phyloP scores from a whole-genome alignment of 2,113 vertebrate genomes.

The Pygoscelis antarcticus region DNA sequence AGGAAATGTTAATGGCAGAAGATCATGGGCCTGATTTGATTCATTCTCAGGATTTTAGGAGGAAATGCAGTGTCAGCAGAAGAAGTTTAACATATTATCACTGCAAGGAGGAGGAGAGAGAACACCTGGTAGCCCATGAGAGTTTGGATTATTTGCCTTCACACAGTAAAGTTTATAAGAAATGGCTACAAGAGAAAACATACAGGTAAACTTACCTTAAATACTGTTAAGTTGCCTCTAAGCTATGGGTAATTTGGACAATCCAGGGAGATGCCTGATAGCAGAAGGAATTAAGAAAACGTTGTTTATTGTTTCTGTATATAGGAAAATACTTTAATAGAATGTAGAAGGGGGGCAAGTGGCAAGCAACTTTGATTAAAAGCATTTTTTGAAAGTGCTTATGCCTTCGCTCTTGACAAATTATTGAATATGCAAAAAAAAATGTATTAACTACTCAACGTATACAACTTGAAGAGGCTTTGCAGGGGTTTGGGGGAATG shows the following conservation, averaged over 20 bases:
- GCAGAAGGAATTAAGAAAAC: neutral
- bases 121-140: neutral
- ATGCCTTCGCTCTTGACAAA: neutral
- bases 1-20: slow-evolving; percentile 7
- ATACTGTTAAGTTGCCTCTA: neutral
- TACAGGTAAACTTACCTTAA: slow-evolving; percentile 8
- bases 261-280: neutral
- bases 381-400: neutral
- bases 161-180: slow-evolving; percentile 36
- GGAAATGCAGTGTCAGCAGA: neutral
- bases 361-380: neutral
- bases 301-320: neutral
- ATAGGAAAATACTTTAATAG: neutral
- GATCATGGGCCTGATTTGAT: neutral
- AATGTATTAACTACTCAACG: neutral
- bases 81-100: neutral
- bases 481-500: neutral
- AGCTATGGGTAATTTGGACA: neutral
- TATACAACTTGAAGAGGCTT: neutral
- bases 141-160: slow-evolving; percentile 61
- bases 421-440: neutral
- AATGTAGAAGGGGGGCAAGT: neutral
- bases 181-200: slow-evolving; percentile 29
- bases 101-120: neutral
- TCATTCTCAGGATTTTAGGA: neutral